A percentile compares a stretch with the other conserved stretches of the same genome.
Evolutionary conservation across 2,888 invertebrate species (phyloP).

Genomic region (Drosophila fulvimacula): DNA sequence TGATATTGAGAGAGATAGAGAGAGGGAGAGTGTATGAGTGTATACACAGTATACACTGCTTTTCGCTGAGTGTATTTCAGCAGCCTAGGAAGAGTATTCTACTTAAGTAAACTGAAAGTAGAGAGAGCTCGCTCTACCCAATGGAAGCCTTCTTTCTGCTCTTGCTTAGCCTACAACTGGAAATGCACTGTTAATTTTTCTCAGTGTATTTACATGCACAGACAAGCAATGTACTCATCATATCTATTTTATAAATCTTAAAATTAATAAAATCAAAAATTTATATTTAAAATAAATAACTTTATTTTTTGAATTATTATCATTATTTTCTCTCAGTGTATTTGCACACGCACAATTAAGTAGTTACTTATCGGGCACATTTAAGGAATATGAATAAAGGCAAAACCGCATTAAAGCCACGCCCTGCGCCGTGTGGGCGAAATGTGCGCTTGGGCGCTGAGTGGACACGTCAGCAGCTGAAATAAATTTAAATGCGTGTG

Average conservation of each 20-base stretch:
- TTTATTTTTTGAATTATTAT: no score
- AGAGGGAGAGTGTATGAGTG: no score
- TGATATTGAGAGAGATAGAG: no score
- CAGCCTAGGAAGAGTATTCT: neutral
- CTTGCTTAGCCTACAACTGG: neutral
- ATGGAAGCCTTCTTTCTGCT: neutral
- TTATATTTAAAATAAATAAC: no score
- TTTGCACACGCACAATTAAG: neutral
- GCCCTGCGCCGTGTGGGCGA: neutral
- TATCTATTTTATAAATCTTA: no score
- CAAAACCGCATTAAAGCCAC: conserved; percentile 13
- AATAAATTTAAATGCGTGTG: conserved; percentile 72
- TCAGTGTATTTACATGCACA: neutral
- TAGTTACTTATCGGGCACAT: neutral
- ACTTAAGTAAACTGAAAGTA: neutral
- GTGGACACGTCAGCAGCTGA: conserved; percentile 53
- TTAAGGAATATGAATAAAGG: conserved; percentile 4
- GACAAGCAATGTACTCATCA: neutral
- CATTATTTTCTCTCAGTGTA: neutral
- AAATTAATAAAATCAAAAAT: no score
- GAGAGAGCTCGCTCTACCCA: neutral
- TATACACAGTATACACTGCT: no score
- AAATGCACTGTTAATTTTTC: neutral
- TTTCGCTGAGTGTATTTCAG: neutral
- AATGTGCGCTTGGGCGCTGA: neutral